These are phyloP conservation scores for Tragelaphus oryx DNA, from an alignment of 2,797 vertebrate genomes.

Conservation along the genomic window DNA sequence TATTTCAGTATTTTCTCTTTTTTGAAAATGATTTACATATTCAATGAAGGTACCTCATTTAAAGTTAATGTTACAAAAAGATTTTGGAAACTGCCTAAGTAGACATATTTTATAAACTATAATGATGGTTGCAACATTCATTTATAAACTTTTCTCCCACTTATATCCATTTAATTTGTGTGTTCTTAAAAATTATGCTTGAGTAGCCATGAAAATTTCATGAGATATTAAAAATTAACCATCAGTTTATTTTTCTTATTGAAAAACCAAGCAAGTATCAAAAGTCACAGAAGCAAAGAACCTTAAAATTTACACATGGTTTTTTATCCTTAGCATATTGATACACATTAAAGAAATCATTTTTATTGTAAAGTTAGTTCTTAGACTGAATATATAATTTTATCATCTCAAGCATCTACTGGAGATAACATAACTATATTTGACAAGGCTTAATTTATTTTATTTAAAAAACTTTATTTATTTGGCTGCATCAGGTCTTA, in stretches of 20 bases:
- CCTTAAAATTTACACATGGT: not conserved
- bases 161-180: not conserved
- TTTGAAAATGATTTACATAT: not conserved
- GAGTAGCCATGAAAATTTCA: not conserved
- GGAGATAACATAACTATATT: not conserved
- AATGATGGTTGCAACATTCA: not conserved
- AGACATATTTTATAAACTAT: not conserved
- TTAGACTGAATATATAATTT: not conserved
- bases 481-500: not conserved
- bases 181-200: not conserved
- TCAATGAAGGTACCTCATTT: not conserved
- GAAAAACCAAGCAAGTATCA: not conserved
- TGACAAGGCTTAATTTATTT: not conserved
- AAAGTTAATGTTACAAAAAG: not conserved
- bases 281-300: not conserved
- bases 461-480: not conserved
- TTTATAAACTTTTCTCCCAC: not conserved
- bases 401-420: not conserved
- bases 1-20: not conserved
- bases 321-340: not conserved
- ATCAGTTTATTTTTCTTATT: not conserved
- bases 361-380: not conserved
- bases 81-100: not conserved
- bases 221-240: not conserved
- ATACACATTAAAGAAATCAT: not conserved